Evolutionary conservation across 2,888 invertebrate genomes (phyloP).

Genomic region (Cartodere bifasciata): DNA sequence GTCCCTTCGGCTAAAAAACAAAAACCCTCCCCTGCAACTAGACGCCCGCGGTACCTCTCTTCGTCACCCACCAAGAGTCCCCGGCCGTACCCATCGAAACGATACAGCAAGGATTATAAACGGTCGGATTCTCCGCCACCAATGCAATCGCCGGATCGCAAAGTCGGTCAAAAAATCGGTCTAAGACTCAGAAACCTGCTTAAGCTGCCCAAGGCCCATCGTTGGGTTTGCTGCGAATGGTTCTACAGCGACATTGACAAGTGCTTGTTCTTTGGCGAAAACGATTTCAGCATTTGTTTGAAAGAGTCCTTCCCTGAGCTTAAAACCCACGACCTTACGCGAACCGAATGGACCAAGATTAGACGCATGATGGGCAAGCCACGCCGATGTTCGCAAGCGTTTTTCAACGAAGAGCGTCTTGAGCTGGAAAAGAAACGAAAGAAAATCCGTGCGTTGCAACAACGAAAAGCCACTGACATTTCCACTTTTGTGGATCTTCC

Average conservation of each 20-base stretch:
- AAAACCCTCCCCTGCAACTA: constrained; percentile 42
- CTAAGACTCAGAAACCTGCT: constrained; percentile 80
- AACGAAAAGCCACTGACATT: constrained; percentile 72
- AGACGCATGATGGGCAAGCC: constrained; percentile 96
- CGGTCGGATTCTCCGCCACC: constrained; percentile 32
- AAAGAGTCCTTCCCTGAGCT: constrained; percentile 89
- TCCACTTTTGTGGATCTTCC: constrained; percentile 76
- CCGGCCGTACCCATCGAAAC: constrained; percentile 31
- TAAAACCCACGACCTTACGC: constrained; percentile 68
- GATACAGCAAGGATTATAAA: constrained; percentile 23
- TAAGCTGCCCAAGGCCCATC: constrained; percentile 95
- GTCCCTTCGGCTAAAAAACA: constrained; percentile 58
- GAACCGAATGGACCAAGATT: constrained; percentile 92
- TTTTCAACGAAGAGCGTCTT: constrained; percentile 88
- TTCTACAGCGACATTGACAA: constrained; percentile 98
- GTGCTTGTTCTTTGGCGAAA: constrained; percentile 87
- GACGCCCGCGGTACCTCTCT: constrained; percentile 19
- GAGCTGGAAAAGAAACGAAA: constrained; percentile 83
- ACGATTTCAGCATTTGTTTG: constrained; percentile 90
- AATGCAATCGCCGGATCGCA: constrained; percentile 58
- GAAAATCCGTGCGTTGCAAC: constrained; percentile 85
- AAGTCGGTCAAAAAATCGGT: constrained; percentile 81
- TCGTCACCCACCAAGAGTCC: constrained; percentile 18
- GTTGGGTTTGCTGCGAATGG: constrained; percentile 99
- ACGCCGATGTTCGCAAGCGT: constrained; percentile 83